Evolutionary conservation across 2,113 vertebrate genomes (phyloP).

Genomic region (Rattus rattus): DNA sequence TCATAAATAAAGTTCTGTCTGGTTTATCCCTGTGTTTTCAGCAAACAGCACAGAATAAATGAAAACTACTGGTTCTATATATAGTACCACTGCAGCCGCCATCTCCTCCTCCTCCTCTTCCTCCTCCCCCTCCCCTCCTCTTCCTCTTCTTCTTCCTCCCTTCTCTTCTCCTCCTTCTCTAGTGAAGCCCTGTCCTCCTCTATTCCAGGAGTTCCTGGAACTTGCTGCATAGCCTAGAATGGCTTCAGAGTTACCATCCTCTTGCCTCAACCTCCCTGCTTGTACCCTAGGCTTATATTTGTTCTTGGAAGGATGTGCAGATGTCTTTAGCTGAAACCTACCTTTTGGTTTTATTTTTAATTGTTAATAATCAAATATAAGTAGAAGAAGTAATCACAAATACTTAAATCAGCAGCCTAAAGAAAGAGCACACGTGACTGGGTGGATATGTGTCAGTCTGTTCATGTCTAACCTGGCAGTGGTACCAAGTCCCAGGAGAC

Average conservation of each 20-base stretch:
- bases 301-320: neutral
- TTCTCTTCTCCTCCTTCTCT: neutral
- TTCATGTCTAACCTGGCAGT: neutral
- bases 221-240: neutral
- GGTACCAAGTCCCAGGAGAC: neutral
- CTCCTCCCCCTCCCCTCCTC: neutral
- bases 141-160: neutral
- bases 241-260: neutral
- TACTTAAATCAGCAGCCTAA: neutral
- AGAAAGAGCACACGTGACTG: neutral
- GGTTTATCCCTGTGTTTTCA: neutral
- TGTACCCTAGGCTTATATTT: neutral
- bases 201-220: neutral
- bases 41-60: neutral
- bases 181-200: neutral
- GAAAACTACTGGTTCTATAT: neutral
- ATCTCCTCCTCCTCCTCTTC: neutral
- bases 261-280: neutral
- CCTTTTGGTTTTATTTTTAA: slow-evolving; percentile 2
- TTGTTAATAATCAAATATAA: neutral
- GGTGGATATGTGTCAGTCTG: neutral
- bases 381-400: neutral
- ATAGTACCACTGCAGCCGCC: fast-evolving
- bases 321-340: neutral
- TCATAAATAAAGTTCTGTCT: neutral